Evolutionary conservation across 1,140 invertebrate genomes (phyloP).

Genomic region (Zaprionus ghesquierei): DNA sequence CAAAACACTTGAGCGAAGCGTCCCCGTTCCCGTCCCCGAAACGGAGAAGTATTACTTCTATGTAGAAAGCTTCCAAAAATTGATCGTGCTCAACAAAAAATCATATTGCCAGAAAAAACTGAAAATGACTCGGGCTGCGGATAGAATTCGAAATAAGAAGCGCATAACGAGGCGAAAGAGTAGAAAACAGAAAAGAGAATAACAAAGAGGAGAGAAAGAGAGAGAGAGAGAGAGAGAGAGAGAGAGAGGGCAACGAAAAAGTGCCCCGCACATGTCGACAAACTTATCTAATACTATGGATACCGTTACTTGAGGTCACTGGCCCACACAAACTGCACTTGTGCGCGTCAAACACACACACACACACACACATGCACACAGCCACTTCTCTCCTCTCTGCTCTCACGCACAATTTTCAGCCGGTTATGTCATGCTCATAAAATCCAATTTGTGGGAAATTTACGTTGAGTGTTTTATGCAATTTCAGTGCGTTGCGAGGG

Average conservation of each 20-base stretch:
- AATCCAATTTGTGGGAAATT: slow-evolving; percentile 51
- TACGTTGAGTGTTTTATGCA: slow-evolving; percentile 26
- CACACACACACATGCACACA: slow-evolving; percentile 5
- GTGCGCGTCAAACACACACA: slow-evolving; percentile 31
- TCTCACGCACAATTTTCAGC: slow-evolving; percentile 3
- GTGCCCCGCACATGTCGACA: slow-evolving; percentile 26
- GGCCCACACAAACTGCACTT: slow-evolving; percentile 64
- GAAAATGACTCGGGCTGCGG: slow-evolving; percentile 27
- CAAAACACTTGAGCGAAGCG: slow-evolving; percentile 28
- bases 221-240: slow-evolving; percentile 9
- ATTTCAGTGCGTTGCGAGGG: slow-evolving; percentile 36
- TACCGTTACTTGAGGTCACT: slow-evolving; percentile 75
- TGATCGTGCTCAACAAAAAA: slow-evolving; percentile 10
- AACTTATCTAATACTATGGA: slow-evolving; percentile 76
- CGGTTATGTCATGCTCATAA: slow-evolving; percentile 63
- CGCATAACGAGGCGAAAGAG: slow-evolving; percentile 14
- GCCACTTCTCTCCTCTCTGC: background rate
- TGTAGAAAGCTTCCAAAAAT: slow-evolving; percentile 22
- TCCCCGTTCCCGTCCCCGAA: background rate
- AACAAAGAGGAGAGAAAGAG: background rate
- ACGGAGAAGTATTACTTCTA: slow-evolving; percentile 2
- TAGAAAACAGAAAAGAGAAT: too few species aligned
- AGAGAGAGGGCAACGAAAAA: slow-evolving; percentile 5
- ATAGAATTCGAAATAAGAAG: slow-evolving; percentile 23
- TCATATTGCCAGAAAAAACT: slow-evolving; percentile 4